phyloP scores from a whole-genome alignment of 2,888 invertebrate species.

The Ariolimax columbianus region DNA sequence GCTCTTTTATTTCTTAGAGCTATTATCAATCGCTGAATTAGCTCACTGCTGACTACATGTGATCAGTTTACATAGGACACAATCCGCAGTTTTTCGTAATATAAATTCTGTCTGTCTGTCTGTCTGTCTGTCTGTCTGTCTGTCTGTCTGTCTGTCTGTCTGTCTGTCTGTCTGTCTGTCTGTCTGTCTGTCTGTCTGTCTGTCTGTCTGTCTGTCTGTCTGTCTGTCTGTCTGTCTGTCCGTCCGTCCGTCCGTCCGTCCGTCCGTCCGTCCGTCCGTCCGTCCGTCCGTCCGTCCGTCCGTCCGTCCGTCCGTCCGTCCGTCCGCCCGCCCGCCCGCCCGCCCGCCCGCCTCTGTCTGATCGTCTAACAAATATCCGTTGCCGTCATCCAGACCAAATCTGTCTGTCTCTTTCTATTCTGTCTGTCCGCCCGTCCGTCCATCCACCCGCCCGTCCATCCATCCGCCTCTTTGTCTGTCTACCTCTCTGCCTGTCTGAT shows the following conservation, averaged over 20 bases:
- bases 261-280: not conserved
- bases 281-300: not conserved
- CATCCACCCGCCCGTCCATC: not conserved
- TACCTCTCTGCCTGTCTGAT: not conserved
- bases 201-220: not conserved
- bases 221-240: no score
- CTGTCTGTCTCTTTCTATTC: not conserved
- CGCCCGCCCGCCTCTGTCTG: no score
- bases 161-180: slow-evolving; percentile 5
- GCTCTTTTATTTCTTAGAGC: no score
- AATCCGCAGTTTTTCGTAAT: not conserved
- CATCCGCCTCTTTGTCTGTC: not conserved
- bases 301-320: not conserved
- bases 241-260: no score
- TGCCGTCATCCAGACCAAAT: not conserved
- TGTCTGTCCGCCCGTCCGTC: not conserved
- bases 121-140: not conserved
- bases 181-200: slow-evolving; percentile 3
- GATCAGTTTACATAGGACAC: no score
- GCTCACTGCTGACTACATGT: no score
- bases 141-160: not conserved
- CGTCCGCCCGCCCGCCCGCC: not conserved
- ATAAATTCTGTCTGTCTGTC: not conserved
- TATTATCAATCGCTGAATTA: no score
- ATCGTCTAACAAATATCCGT: not conserved